Base-by-base conservation (phyloP, 2,113 vertebrate species). In the Oncorhynchus mykiss region DNA sequence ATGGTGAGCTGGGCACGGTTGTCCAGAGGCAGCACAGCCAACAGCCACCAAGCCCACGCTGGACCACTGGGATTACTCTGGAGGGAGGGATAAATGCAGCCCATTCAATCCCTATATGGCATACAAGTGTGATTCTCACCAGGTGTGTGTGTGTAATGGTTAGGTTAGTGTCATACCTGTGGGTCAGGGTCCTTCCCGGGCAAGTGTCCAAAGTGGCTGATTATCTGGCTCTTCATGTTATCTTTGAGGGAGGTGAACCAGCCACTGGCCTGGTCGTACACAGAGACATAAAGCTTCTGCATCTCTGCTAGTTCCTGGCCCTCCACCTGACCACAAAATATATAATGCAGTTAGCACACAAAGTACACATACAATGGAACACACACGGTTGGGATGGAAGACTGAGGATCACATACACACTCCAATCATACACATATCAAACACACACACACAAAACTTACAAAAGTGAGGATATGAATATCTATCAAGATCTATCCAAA, bases 201-300 rank as follows among this genome's bases (percentile, higher is more conserved):
- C 87, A 98, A 95, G 78, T 94, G 88, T 73, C 95, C 97, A 83
- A 97, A 99, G 85, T 96, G 96, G 83, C 95, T 96, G 75, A 95
- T 90, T 88, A 96, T 98, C 91, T 99, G 96, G 75, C 90, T 94
- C 92, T 95, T 96, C 94, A 95, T 95, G 87, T 95, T 94, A 87
- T 98, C 97, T 81, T 95, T 95, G 57, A 97, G 95, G 22, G 96
- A 97, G 22, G 94, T 94, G 87, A 98, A 97, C 97, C 96, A 98
- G 87, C 87, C 90, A 78, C 92, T 92, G 9, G 96, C 95, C 90
- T 97, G 95, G 74, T 96, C 96, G 20, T 97, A 97, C 51, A 97
- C 95, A 0, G 95, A 93, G 79, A 96, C 93, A 1, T 96, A 95
- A 74, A 99, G 92, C 74, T 91, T 91, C 49, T 92, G 79, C 1